Evolutionary conservation across 2,888 invertebrate genomes (phyloP).

Genomic region (Pollenia angustigena): DNA sequence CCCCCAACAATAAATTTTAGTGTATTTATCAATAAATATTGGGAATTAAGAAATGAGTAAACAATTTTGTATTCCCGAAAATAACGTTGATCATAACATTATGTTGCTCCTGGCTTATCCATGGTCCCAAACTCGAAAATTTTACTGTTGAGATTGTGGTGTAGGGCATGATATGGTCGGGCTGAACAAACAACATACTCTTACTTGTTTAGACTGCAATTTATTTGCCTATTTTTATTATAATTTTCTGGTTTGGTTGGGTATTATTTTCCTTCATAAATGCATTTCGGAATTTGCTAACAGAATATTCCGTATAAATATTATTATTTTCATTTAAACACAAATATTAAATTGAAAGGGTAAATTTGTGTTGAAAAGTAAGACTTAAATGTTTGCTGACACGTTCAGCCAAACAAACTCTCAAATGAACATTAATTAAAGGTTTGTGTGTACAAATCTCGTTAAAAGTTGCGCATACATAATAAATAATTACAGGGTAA

Average conservation of each 20-base stretch:
- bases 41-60: no score
- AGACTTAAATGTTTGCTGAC: constrained; percentile 10
- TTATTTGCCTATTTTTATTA: no score
- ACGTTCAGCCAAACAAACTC: constrained; percentile 3
- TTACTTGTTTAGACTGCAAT: not conserved
- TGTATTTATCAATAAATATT: no score
- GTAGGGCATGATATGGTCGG: no score
- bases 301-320: not conserved
- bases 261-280: not conserved
- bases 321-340: constrained; percentile 7
- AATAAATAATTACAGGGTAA: constrained; percentile 41
- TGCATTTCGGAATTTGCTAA: not conserved
- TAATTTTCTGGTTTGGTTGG: not conserved
- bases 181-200: no score
- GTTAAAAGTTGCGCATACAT: not conserved
- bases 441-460: not conserved
- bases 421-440: not conserved
- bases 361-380: constrained; percentile 14
- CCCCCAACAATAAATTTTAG: no score
- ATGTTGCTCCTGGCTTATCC: no score
- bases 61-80: no score
- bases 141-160: no score
- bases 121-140: no score
- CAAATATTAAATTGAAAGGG: constrained; percentile 6
- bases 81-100: no score